phyloP scores from a whole-genome alignment of 2,888 invertebrate genomes.

The Syrista parreyssii region DNA sequence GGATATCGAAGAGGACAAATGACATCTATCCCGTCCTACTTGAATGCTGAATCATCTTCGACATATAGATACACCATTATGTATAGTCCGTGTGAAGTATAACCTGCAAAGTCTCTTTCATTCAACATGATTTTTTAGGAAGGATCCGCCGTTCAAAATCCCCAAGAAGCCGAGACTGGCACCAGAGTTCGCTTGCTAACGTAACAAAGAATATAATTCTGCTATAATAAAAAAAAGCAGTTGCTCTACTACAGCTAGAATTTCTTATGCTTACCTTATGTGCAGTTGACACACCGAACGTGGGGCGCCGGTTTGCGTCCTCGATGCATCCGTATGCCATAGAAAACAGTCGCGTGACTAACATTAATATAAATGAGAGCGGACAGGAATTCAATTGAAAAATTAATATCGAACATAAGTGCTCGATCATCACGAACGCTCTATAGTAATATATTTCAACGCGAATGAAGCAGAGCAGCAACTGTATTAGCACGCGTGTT shows the following conservation, averaged over 20 bases:
- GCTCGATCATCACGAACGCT: background rate
- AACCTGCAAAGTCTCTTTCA: background rate
- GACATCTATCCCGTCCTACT: background rate
- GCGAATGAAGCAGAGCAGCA: background rate
- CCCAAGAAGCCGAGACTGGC: background rate
- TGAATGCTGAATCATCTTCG: background rate
- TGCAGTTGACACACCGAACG: background rate
- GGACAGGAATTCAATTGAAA: background rate
- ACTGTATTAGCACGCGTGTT: background rate
- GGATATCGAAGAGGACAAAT: background rate
- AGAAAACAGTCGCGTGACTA: background rate
- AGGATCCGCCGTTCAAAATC: background rate
- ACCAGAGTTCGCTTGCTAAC: background rate
- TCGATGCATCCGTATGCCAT: background rate
- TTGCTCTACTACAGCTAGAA: background rate
- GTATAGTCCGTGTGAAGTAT: background rate
- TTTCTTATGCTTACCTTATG: background rate
- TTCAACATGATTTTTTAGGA: background rate
- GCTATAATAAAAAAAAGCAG: background rate
- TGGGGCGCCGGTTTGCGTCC: background rate
- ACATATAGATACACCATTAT: background rate
- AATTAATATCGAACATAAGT: background rate
- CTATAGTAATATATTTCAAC: background rate
- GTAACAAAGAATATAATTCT: background rate
- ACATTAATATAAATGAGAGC: background rate